Conservation (phyloP, 2,113 vertebrate species). For the Balaeniceps rex region DNA sequence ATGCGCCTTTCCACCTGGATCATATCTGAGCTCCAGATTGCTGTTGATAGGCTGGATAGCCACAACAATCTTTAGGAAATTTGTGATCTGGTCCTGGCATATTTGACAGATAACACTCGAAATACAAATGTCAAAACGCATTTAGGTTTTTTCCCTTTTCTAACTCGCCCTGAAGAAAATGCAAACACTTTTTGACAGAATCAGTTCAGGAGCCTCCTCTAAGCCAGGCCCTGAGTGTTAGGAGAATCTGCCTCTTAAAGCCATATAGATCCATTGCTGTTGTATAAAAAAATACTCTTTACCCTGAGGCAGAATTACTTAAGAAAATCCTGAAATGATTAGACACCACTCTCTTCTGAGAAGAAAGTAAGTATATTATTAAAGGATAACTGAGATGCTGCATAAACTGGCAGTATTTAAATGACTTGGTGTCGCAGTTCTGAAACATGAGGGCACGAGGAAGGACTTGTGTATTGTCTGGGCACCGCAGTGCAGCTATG, state of each 20-base stretch:
- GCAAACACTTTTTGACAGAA: constrained; percentile 80
- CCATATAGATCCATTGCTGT: constrained; percentile 46
- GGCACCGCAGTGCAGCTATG: background rate
- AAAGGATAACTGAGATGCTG: constrained; percentile 41
- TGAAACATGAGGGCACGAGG: background rate
- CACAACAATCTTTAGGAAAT: constrained; percentile 26
- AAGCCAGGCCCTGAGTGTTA: constrained; percentile 69
- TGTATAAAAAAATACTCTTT: constrained; percentile 18
- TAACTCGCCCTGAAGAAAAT: constrained; percentile 60
- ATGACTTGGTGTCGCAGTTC: background rate
- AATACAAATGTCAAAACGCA: constrained; percentile 71
- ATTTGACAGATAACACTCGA: constrained; percentile 65
- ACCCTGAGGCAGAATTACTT: constrained; percentile 45
- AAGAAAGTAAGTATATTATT: constrained; percentile 6
- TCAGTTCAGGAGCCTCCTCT: constrained; percentile 75
- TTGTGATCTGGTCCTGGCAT: constrained; percentile 32
- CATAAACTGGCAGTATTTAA: constrained; percentile 5
- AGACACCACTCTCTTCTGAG: constrained; percentile 33
- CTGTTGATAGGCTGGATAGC: constrained; percentile 25
- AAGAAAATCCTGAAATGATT: constrained; percentile 62
- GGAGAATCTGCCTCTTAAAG: constrained; percentile 64
- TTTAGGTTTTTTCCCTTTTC: constrained; percentile 62
- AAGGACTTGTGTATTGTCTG: background rate
- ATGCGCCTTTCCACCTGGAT: background rate
- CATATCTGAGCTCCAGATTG: background rate